phyloP scores from a whole-genome alignment of 1,140 invertebrate genomes.

The Reticulitermes speratus region DNA sequence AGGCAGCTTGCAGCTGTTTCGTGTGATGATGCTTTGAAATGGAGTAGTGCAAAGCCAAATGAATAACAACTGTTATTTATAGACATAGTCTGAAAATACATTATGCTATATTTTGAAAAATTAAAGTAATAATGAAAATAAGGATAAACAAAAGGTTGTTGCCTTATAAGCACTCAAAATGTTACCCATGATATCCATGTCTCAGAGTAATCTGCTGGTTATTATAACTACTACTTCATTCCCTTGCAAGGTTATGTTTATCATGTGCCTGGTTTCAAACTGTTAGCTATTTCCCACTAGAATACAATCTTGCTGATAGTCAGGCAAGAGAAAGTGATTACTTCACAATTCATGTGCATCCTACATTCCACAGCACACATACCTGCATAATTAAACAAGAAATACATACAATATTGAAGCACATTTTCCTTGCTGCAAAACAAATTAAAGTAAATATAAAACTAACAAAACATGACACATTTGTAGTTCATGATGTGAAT shows the following conservation, averaged over 20 bases:
- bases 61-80: no score
- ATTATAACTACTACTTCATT: background rate
- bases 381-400: background rate
- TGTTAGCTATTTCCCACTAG: background rate
- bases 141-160: background rate
- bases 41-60: no score
- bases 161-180: background rate
- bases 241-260: background rate
- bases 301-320: background rate
- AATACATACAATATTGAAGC: background rate
- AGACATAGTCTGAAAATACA: no score
- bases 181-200: background rate
- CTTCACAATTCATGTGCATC: background rate
- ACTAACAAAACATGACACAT: background rate
- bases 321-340: constrained; percentile 3
- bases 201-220: background rate
- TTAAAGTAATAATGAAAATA: background rate
- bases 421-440: constrained; percentile 1
- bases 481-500: background rate
- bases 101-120: no score
- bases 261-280: background rate
- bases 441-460: background rate
- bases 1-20: no score
- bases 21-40: no score
- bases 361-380: background rate